A percentile compares a stretch with the other conserved stretches of the same genome.
Evolutionary conservation across 2,797 vertebrate genomes (phyloP).

Genomic region (Rhadinocentrus ornatus): DNA sequence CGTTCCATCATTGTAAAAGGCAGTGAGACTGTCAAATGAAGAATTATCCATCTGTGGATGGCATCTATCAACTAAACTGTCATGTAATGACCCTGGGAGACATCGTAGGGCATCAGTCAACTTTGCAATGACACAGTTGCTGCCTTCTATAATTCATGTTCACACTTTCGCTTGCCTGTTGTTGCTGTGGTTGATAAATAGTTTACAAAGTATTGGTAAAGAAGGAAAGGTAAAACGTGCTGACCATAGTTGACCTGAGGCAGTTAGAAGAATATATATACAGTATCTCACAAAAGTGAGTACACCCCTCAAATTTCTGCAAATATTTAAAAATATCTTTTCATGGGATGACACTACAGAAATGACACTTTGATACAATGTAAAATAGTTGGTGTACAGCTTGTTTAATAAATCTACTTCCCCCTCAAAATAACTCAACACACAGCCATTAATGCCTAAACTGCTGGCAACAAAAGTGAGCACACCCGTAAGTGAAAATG

Average conservation of each 20-base stretch:
- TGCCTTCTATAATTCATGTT: conserved; percentile 71
- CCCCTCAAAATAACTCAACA: no score
- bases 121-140: conserved; percentile 25
- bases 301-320: no score
- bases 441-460: no score
- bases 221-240: conserved; percentile 41
- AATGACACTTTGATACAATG: no score
- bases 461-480: no score
- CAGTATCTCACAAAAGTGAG: no score
- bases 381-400: no score
- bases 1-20: conserved; percentile 65
- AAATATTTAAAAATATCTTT: no score
- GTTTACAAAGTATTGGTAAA: conserved; percentile 26
- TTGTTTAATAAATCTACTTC: no score
- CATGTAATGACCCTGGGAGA: conserved; percentile 76
- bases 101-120: conserved; percentile 69
- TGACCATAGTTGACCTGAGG: conserved; percentile 32
- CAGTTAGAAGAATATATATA: not conserved
- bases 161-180: conserved; percentile 50
- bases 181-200: conserved; percentile 46
- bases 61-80: conserved; percentile 75
- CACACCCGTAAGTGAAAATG: no score
- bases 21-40: conserved; percentile 57
- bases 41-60: conserved; percentile 74
- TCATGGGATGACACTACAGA: no score